phyloP scores from a whole-genome alignment of 2,113 vertebrate species.

The Phyllostomus hastatus region DNA sequence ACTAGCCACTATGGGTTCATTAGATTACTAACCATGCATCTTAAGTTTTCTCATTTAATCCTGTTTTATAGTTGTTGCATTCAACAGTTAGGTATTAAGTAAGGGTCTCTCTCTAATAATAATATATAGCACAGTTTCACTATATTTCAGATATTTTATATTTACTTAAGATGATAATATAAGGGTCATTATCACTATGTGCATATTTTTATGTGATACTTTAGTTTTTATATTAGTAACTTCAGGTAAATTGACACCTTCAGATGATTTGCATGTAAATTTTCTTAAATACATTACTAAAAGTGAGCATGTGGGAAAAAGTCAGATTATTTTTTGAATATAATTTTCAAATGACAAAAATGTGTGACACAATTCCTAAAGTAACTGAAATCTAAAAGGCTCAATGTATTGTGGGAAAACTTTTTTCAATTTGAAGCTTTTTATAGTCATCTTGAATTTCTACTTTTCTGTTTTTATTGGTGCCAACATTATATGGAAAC shows the following conservation, averaged over 20 bases:
- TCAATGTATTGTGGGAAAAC: neutral
- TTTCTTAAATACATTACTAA: neutral
- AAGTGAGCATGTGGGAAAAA: neutral
- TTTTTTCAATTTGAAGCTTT: conserved; percentile 4
- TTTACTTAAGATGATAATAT: neutral
- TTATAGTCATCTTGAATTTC: conserved; percentile 23
- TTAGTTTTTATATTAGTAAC: neutral
- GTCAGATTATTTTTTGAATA: neutral
- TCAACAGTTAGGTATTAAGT: neutral
- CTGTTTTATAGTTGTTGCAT: neutral
- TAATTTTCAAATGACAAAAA: neutral
- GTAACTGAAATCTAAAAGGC: neutral
- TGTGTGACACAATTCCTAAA: neutral
- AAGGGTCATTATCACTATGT: neutral
- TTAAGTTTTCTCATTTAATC: neutral
- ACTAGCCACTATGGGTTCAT: neutral
- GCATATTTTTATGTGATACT: neutral
- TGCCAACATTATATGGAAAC: conserved; percentile 21
- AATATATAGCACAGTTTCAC: neutral
- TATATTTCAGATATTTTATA: neutral
- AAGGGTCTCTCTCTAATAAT: neutral
- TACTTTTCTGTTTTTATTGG: conserved; percentile 47
- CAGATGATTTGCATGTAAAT: neutral
- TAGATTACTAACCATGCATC: neutral
- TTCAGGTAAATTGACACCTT: neutral